Conservation (phyloP, 2,888 invertebrate species). For the Cephus pygmeus region DNA sequence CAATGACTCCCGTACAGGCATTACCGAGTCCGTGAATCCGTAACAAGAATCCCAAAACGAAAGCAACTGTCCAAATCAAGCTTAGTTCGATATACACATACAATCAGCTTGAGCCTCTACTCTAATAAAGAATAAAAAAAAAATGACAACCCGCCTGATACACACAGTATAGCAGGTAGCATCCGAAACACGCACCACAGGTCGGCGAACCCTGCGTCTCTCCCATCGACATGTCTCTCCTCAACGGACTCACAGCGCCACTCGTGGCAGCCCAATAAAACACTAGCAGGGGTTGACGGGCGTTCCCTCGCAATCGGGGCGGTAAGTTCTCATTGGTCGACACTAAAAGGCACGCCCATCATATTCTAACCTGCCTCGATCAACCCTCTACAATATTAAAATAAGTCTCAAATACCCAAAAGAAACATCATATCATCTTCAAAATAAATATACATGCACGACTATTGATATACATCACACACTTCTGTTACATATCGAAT, state of each 20-base stretch:
- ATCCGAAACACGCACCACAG: background rate
- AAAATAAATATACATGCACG: background rate
- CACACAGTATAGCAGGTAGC: background rate
- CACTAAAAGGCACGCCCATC: background rate
- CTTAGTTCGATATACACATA: background rate
- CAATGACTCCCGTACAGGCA: background rate
- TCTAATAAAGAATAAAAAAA: background rate
- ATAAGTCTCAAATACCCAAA: background rate
- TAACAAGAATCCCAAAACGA: background rate
- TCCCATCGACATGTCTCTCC: background rate
- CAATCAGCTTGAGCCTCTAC: background rate
- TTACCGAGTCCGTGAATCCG: background rate
- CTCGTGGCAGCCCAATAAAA: background rate
- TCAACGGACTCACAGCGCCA: background rate
- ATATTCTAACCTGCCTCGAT: background rate
- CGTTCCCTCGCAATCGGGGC: background rate
- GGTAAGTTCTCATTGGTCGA: background rate
- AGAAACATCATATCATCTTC: background rate
- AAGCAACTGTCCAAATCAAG: background rate
- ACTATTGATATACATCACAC: background rate
- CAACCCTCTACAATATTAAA: background rate
- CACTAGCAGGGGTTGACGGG: background rate
- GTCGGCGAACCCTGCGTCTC: background rate
- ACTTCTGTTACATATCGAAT: constrained; percentile 1
- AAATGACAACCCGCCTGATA: background rate